A percentile compares a stretch with the other conserved stretches of the same genome.
Conservation (phyloP, 2,797 vertebrate genomes). For the Momotus momota region DNA sequence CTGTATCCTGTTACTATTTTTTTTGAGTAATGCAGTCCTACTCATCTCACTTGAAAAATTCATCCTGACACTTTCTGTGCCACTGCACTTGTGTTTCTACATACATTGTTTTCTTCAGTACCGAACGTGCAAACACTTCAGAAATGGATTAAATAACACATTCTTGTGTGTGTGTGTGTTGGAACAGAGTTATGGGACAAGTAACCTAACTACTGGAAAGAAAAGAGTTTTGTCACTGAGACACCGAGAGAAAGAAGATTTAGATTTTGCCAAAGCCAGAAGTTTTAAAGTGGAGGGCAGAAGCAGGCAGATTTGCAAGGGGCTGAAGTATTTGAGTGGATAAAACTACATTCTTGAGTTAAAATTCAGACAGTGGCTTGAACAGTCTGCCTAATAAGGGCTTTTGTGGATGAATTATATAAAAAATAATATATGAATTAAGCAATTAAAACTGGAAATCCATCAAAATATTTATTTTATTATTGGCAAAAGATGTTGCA, state of each 20-base stretch:
- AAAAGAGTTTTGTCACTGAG: not conserved
- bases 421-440: not conserved
- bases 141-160: not conserved
- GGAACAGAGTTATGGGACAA: not conserved
- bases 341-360: not conserved
- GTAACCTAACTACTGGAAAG: not conserved
- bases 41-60: not conserved
- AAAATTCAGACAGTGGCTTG: not conserved
- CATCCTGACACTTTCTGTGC: not conserved
- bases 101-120: not conserved
- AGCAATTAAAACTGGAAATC: not conserved
- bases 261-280: not conserved
- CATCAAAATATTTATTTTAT: not conserved
- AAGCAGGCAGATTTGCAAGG: not conserved
- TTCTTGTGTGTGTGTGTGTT: not conserved
- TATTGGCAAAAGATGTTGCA: not conserved
- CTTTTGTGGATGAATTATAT: not conserved
- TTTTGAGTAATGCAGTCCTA: not conserved
- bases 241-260: not conserved
- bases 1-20: not conserved
- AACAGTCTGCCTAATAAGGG: not conserved
- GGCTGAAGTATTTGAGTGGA: not conserved
- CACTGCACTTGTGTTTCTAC: not conserved
- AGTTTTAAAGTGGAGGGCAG: not conserved
- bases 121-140: not conserved